Base-by-base conservation (phyloP, 2,888 invertebrate species). In the Pharmacophagus antenor region DNA sequence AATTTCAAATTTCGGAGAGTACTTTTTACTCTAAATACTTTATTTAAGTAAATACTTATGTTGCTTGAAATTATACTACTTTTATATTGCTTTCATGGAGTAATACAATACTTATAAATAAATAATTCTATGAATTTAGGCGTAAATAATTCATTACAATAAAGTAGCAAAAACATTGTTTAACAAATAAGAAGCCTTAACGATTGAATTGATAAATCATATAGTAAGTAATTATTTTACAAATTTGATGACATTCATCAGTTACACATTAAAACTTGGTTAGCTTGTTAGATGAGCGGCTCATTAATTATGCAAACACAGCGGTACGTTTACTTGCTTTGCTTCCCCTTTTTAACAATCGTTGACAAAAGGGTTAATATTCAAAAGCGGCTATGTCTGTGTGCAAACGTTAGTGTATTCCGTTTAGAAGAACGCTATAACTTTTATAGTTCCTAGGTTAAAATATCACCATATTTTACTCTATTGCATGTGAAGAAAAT, bases 1-100 rank as follows among this genome's bases (percentile, higher is more conserved):
- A 48, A 56, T 23, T 56, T 56, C 48, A 42, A 56, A 56, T 56
- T 56, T 49, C 41, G 41, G 22, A 48, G 56, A 42, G 23, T 25
- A 6, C 41, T 41, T 49, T 23, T 42, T 51, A 55, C 31, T 37
- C 5, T 37, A 44, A 44, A 1, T 8, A 44, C 42, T 44, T 44
- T 44, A 44, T 18, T 44, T 8, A 18, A 44, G 10, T 44, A 20
- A 18, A 20, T 44, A 44, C 27, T 27, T 27, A 27, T 27, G 5
- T 27, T 27, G 42, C 18, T 44, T 18, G 27, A 27, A 44, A 4
- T 37, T n/a, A 37, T 3, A 2, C 37, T 37, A 5, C 37, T 37
- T n/a, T 4, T 37, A n/a, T 15, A 5, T 3, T 37, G n/a, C 15
- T 37, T n/a, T 37, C 2, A 31, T 15, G 37, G 4, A 37, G 3